Evolutionary conservation across 92 coral and sea anemone genomes (phyloP), one percentile per base, ranked within the genome.

Genomic region (Diadumene lineata): DNA sequence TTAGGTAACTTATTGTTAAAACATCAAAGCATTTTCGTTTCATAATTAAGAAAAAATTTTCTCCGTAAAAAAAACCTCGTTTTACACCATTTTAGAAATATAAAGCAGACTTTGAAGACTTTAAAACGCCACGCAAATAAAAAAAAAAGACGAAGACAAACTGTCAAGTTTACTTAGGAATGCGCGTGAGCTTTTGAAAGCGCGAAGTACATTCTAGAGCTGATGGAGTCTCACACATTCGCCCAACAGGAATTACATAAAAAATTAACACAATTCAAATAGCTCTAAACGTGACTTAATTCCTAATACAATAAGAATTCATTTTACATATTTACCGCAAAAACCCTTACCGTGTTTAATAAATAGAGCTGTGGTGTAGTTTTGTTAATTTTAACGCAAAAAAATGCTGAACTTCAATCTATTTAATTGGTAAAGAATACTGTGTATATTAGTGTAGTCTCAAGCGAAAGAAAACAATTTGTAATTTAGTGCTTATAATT

Each of bases 281-380:
- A 13, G 79, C 60, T 27, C 79, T 74, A 74, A 74, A 74, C 51
- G 79, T 31, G 66, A 74, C 79, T 62, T 60, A 74, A 60, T 25
- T 34, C 31, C 62, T 28, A 38, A 17, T 51, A 74, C 79, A 62
- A 62, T 62, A 19, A 1, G 38, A 62, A 30, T 7, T 28, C 26
- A 62, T 38, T 62, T 62, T 62, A 10, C 17, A 26, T 30, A 4
- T 8, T 29, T 25, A 61, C 79, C 79, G 27, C 79, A 61, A 23
- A 74, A 16, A 26, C 19, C 29, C 43, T 34, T 44, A 26, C 63
- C 60, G 19, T 61, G 46, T 43, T 50, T 60, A 11, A 24, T 8
- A 24, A 43, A 34, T 60, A 21, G 32, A 43, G 34, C 24, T 74
- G 79, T 34, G 79, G 79, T 74, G 60, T 33, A 17, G 15, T 24